These are phyloP conservation scores for Aspidapion aeneum DNA, from an alignment of 2,888 invertebrate species.

Conservation along the genomic window DNA sequence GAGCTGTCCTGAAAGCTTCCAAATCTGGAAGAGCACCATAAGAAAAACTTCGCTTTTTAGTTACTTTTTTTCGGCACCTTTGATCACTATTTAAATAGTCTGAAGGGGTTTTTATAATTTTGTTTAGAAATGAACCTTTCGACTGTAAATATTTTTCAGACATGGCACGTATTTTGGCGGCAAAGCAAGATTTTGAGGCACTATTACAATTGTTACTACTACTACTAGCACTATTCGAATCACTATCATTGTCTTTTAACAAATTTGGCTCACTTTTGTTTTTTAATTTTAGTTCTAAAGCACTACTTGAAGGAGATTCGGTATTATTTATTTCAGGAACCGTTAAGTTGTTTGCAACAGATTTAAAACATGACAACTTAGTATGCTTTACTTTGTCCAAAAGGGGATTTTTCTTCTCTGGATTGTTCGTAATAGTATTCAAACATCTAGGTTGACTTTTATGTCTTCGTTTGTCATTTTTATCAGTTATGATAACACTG, in stretches of 20 bases:
- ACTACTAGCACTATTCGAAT: conserved; percentile 14
- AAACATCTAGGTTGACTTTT: conserved; percentile 52
- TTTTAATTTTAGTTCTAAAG: conserved; percentile 2
- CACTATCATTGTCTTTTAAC: neutral
- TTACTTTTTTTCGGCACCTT: conserved; percentile 40
- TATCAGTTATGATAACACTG: conserved; percentile 58
- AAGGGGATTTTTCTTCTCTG: conserved; percentile 66
- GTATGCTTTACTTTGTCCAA: conserved; percentile 70
- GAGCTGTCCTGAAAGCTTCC: conserved; percentile 62
- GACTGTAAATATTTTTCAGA: conserved; percentile 70
- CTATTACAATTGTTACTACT: conserved; percentile 31
- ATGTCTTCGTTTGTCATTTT: conserved; percentile 52
- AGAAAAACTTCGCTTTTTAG: conserved; percentile 66
- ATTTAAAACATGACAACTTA: conserved; percentile 64
- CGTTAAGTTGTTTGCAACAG: conserved; percentile 53
- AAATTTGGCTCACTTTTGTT: neutral
- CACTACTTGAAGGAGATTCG: conserved; percentile 34
- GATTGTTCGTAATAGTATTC: conserved; percentile 48
- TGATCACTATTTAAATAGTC: conserved; percentile 13
- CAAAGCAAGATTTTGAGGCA: conserved; percentile 54
- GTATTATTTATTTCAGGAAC: conserved; percentile 39
- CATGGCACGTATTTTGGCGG: conserved; percentile 68
- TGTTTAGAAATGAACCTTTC: conserved; percentile 65
- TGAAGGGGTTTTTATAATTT: conserved; percentile 55
- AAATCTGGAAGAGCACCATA: conserved; percentile 71